These are phyloP conservation scores for Celastrina argiolus DNA, from an alignment of 2,888 invertebrate species.

Conservation along the genomic window DNA sequence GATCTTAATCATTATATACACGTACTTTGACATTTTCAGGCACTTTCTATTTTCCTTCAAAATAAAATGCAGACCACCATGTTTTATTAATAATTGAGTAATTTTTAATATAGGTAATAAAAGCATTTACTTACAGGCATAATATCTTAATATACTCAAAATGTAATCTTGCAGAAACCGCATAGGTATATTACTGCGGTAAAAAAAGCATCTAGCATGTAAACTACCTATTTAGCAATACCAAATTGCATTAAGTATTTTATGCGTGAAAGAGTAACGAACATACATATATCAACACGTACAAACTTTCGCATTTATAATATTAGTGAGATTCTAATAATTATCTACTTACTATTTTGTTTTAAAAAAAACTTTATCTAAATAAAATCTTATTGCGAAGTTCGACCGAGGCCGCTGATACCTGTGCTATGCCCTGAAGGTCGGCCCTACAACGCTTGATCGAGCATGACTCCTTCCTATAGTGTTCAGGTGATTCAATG, in stretches of 20 bases:
- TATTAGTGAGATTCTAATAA: too few relatives aligned
- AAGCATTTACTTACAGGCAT: too few relatives aligned
- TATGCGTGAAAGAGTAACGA: too few relatives aligned
- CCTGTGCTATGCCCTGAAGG: conserved; percentile 19
- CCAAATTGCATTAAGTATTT: too few relatives aligned
- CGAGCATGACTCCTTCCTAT: conserved; percentile 31
- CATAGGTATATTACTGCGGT: too few relatives aligned
- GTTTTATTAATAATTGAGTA: not conserved
- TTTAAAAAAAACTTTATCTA: not conserved
- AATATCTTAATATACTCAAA: too few relatives aligned
- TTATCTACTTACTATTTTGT: not conserved
- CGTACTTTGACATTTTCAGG: not conserved
- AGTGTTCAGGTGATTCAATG: conserved; percentile 9
- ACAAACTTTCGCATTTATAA: too few relatives aligned
- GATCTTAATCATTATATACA: not conserved
- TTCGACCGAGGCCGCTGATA: not conserved
- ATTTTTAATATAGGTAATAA: too few relatives aligned
- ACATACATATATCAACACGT: too few relatives aligned
- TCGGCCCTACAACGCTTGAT: conserved; percentile 27
- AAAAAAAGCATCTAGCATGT: too few relatives aligned
- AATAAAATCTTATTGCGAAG: not conserved
- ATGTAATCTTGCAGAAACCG: too few relatives aligned
- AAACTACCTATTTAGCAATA: too few relatives aligned
- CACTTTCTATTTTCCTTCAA: not conserved
- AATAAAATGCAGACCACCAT: not conserved